Evolutionary conservation across 2,797 vertebrate species (phyloP).

Genomic region (Typhlichthys subterraneus): DNA sequence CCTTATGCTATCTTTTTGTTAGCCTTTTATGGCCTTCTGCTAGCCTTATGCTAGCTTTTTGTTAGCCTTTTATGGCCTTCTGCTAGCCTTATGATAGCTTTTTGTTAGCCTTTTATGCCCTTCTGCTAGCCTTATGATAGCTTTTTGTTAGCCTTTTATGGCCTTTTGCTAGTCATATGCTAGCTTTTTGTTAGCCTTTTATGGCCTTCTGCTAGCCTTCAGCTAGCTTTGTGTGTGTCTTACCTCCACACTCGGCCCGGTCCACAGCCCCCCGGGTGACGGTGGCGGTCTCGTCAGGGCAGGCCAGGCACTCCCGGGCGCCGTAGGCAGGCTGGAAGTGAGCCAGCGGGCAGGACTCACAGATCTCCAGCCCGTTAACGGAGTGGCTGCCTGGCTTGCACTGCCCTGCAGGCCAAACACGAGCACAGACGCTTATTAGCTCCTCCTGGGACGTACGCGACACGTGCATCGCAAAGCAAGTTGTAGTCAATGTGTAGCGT

Average conservation of each 20-base stretch:
- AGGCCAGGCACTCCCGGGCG: conserved; percentile 84
- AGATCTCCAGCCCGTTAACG: conserved; percentile 90
- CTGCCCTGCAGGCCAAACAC: conserved; percentile 79
- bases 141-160: too few relatives aligned
- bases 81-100: too few relatives aligned
- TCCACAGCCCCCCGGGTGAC: conserved; percentile 92
- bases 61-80: too few relatives aligned
- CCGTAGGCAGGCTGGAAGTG: conserved; percentile 87
- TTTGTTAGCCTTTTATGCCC: too few relatives aligned
- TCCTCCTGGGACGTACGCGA: neutral
- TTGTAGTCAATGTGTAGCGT: too few relatives aligned
- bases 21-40: too few relatives aligned
- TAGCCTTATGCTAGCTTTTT: too few relatives aligned
- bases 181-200: too few relatives aligned
- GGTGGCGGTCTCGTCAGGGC: conserved; percentile 87
- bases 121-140: too few relatives aligned
- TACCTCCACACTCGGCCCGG: conserved; percentile 92
- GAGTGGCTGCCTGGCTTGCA: conserved; percentile 94
- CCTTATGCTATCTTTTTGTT: too few relatives aligned
- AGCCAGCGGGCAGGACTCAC: conserved; percentile 93
- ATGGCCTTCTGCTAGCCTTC: neutral
- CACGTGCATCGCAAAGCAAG: too few relatives aligned
- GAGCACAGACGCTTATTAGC: neutral
- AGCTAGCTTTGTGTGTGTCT: conserved; percentile 8
- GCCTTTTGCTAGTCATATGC: too few relatives aligned